Percentiles rank a stretch among this genome's conserved stretches.
These are phyloP conservation scores for Silurus aristotelis DNA, from an alignment of 2,797 vertebrate genomes.

Conservation along the genomic window DNA sequence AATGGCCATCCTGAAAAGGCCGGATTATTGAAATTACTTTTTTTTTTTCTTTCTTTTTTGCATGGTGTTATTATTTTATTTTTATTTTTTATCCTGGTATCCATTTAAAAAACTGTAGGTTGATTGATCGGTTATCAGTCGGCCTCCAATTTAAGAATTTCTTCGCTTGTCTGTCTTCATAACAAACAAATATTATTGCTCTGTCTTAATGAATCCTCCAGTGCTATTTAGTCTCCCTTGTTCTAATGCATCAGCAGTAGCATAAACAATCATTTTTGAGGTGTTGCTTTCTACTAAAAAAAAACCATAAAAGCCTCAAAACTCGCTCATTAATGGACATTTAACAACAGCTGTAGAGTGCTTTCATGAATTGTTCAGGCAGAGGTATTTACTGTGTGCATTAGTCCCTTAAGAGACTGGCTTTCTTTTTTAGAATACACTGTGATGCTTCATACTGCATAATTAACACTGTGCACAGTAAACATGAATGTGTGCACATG, in stretches of 20 bases:
- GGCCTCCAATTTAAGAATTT: background rate
- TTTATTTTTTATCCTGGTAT: no score
- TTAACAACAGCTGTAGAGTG: constrained; percentile 9
- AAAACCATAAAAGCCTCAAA: constrained; percentile 10
- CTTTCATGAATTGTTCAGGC: background rate
- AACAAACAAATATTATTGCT: background rate
- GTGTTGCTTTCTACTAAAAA: background rate
- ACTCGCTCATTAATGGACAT: background rate
- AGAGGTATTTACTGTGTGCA: background rate
- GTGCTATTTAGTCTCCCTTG: background rate
- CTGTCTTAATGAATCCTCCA: background rate
- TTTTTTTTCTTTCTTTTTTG: no score
- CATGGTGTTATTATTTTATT: no score
- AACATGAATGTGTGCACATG: background rate
- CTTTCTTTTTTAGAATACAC: background rate
- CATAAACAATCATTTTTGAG: background rate
- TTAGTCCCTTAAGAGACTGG: background rate
- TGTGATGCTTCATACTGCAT: background rate
- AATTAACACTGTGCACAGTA: background rate
- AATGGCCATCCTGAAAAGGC: no score
- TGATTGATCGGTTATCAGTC: no score
- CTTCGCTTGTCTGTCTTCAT: background rate
- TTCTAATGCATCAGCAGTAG: background rate
- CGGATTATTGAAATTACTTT: no score
- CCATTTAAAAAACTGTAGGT: no score